A percentile compares a stretch with the other conserved stretches of the same genome.
These are phyloP conservation scores for Gastrophysa polygoni DNA, from an alignment of 2,888 invertebrate genomes.

Conservation along the genomic window DNA sequence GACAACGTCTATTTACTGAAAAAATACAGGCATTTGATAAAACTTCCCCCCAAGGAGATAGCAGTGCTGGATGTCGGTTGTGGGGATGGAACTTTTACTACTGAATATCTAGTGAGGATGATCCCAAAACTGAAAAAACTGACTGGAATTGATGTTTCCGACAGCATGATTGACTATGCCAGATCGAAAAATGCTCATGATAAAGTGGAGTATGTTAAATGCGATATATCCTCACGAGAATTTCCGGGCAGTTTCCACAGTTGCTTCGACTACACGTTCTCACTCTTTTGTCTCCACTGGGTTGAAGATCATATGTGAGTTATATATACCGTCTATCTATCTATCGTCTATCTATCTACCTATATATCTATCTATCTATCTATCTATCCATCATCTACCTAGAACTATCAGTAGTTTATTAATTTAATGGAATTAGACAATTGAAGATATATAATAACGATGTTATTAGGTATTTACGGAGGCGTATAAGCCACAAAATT, in stretches of 20 bases:
- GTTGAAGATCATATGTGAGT: slow-evolving; percentile 73
- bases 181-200: slow-evolving; percentile 59
- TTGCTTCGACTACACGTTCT: slow-evolving; percentile 72
- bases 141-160: slow-evolving; percentile 73
- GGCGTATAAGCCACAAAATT: too few species aligned
- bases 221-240: slow-evolving; percentile 65
- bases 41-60: slow-evolving; percentile 50
- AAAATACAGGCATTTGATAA: slow-evolving; percentile 63
- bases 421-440: too few species aligned
- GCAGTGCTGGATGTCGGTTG: slow-evolving; percentile 73
- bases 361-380: too few species aligned
- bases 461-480: too few species aligned
- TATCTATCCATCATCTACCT: too few species aligned
- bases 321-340: too few species aligned
- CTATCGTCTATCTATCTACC: too few species aligned
- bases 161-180: slow-evolving; percentile 73
- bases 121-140: slow-evolving; percentile 63
- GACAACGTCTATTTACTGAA: slow-evolving; percentile 69
- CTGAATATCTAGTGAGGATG: slow-evolving; percentile 67
- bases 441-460: too few species aligned
- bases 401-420: too few species aligned
- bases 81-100: slow-evolving; percentile 74
- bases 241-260: slow-evolving; percentile 60
- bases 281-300: slow-evolving; percentile 84
- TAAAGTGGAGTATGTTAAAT: slow-evolving; percentile 59